Evolutionary conservation across 2,113 vertebrate genomes (phyloP).

Genomic region (Gavialis gangeticus): DNA sequence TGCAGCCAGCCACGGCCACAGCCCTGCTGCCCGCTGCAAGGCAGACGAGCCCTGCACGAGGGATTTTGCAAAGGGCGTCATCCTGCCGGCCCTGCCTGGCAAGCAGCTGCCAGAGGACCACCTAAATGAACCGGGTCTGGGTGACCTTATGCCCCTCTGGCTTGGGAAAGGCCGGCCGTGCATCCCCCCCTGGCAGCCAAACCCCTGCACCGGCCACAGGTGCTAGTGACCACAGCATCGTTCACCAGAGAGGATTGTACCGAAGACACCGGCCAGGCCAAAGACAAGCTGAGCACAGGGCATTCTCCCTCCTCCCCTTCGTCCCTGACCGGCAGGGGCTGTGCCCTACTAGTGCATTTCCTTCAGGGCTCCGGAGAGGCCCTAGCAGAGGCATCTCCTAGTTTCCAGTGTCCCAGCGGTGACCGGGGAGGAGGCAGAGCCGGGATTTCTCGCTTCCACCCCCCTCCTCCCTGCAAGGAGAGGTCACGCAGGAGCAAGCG

Average conservation of each 20-base stretch:
- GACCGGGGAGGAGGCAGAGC: too few relatives aligned
- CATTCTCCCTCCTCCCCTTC: neutral
- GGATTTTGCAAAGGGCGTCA: too few relatives aligned
- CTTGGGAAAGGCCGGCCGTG: neutral
- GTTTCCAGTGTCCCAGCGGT: too few relatives aligned
- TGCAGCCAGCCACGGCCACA: neutral
- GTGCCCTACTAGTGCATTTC: neutral
- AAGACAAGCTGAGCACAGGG: neutral
- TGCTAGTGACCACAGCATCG: neutral
- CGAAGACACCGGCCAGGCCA: neutral
- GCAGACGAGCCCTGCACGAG: too few relatives aligned
- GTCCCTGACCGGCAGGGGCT: neutral
- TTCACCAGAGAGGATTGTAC: neutral
- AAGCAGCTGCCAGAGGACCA: too few relatives aligned
- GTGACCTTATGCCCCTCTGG: neutral
- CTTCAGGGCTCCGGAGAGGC: neutral
- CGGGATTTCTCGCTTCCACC: neutral
- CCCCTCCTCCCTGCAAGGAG: too few relatives aligned
- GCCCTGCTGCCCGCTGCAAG: too few relatives aligned
- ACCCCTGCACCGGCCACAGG: neutral
- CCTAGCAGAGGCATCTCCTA: neutral
- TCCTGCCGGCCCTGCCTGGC: too few relatives aligned
- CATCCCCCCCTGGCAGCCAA: rapidly evolving
- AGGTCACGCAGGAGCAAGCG: too few relatives aligned
- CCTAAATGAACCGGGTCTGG: neutral